phyloP scores from a whole-genome alignment of 2,797 vertebrate genomes.

The Ctenosaura bakeri region DNA sequence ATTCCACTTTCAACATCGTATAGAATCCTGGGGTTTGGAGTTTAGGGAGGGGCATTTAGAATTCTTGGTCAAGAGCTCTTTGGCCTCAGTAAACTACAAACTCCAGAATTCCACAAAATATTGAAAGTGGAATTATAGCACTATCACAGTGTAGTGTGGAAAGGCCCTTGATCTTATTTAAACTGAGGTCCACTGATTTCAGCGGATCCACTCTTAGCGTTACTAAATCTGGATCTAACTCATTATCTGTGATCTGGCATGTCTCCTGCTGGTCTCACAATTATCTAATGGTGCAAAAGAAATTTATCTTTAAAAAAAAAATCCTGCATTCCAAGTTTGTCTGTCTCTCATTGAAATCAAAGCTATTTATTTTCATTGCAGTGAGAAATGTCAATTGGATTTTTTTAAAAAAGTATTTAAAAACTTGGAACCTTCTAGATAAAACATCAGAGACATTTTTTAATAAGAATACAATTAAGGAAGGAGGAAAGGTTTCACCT shows the following conservation, averaged over 20 bases:
- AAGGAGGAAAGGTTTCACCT: slow-evolving; percentile 48
- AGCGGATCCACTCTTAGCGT: too few relatives aligned
- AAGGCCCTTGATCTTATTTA: background rate
- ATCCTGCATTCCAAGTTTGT: slow-evolving; percentile 35
- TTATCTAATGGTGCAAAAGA: background rate
- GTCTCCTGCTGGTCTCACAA: background rate
- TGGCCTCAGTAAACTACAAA: too few relatives aligned
- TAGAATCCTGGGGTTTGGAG: too few relatives aligned
- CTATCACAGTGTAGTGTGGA: too few relatives aligned
- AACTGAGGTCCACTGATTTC: background rate
- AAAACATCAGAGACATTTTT: slow-evolving; percentile 39
- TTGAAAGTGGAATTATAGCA: too few relatives aligned
- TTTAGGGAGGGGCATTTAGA: too few relatives aligned
- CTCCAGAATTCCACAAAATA: too few relatives aligned
- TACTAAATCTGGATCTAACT: background rate
- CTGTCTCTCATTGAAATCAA: slow-evolving; percentile 53
- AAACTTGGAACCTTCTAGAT: slow-evolving; percentile 41
- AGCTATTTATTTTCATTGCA: slow-evolving; percentile 53
- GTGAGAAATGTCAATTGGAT: slow-evolving; percentile 60
- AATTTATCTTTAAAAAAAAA: slow-evolving; percentile 33
- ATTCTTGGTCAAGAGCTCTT: too few relatives aligned
- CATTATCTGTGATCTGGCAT: background rate
- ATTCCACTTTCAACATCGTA: too few relatives aligned
- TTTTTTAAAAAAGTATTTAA: slow-evolving; percentile 56
- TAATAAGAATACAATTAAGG: slow-evolving; percentile 31